Conservation (phyloP, 2,888 invertebrate species). For the Alviniconcha strummeri region DNA sequence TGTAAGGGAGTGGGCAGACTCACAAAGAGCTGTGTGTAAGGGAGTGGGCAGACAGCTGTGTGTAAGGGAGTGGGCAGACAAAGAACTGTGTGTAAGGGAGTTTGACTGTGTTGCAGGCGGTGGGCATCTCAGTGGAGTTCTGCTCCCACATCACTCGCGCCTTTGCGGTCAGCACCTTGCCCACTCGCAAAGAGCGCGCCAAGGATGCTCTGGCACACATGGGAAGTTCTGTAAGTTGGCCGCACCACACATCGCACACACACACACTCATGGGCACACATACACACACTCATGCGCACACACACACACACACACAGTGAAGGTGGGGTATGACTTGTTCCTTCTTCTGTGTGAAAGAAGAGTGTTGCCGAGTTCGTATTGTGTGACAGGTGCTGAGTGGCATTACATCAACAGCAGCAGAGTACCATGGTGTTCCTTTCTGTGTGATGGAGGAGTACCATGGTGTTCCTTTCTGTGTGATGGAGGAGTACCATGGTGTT, state of each 20-base stretch:
- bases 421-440: too few relatives aligned
- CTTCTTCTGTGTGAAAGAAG: neutral
- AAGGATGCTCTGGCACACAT: slow-evolving; percentile 89
- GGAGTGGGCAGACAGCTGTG: too few relatives aligned
- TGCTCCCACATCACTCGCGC: slow-evolving; percentile 97
- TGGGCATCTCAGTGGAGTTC: slow-evolving; percentile 98
- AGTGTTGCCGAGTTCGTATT: neutral
- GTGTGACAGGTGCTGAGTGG: neutral
- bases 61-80: too few relatives aligned
- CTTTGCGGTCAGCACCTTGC: slow-evolving; percentile 86
- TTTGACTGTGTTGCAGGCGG: slow-evolving; percentile 79
- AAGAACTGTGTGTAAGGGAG: too few relatives aligned
- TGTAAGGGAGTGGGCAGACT: too few relatives aligned
- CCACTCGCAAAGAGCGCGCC: slow-evolving; percentile 84
- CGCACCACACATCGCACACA: neutral
- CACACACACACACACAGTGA: neutral
- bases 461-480: too few relatives aligned
- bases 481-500: too few relatives aligned
- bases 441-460: too few relatives aligned
- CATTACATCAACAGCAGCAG: neutral
- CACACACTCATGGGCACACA: neutral
- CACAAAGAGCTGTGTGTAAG: too few relatives aligned
- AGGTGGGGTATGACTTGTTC: neutral
- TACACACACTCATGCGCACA: neutral
- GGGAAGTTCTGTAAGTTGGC: slow-evolving; percentile 88